A percentile compares a stretch with the other conserved stretches of the same genome.
These are phyloP conservation scores for Acrocephalus arundinaceus DNA, from an alignment of 2,113 vertebrate genomes.

Conservation along the genomic window DNA sequence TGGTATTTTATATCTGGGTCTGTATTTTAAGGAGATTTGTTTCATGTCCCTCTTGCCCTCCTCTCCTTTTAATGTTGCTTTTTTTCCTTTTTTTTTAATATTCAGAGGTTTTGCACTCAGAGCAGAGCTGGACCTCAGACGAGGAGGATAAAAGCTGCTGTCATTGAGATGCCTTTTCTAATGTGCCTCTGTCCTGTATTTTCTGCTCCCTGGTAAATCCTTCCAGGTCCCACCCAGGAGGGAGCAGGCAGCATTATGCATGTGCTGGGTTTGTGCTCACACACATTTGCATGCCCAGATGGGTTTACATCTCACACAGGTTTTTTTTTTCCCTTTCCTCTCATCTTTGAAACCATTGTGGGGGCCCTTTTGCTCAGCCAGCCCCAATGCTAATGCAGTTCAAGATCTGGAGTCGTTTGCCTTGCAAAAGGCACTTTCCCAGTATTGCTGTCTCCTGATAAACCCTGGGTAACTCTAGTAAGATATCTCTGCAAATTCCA, in stretches of 20 bases:
- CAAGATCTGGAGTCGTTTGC: slow-evolving; percentile 47
- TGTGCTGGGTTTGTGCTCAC: neutral
- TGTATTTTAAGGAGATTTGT: slow-evolving; percentile 52
- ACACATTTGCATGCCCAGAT: neutral
- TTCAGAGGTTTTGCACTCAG: slow-evolving; percentile 61
- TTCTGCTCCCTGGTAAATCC: neutral
- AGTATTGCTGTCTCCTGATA: slow-evolving; percentile 72
- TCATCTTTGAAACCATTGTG: slow-evolving; percentile 7
- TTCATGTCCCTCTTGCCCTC: slow-evolving; percentile 38
- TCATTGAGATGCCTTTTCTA: neutral
- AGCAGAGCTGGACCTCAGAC: slow-evolving; percentile 35
- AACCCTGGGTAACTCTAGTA: slow-evolving; percentile 74
- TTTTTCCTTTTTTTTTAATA: neutral
- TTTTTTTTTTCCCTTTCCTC: neutral
- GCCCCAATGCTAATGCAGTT: slow-evolving; percentile 67
- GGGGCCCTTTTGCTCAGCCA: slow-evolving; percentile 33
- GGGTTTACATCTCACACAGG: neutral
- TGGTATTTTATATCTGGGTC: slow-evolving; percentile 60
- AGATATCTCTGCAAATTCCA: slow-evolving; percentile 70
- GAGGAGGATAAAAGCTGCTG: slow-evolving; percentile 34
- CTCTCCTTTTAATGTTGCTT: neutral
- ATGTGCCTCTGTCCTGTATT: neutral
- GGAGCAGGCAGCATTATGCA: neutral
- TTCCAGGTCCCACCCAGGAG: neutral
- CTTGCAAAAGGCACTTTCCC: slow-evolving; percentile 71